Evolutionary conservation across 2,888 invertebrate species (phyloP), one percentile per base, ranked within the genome.

Genomic region (Scelioninae gen. 1): DNA sequence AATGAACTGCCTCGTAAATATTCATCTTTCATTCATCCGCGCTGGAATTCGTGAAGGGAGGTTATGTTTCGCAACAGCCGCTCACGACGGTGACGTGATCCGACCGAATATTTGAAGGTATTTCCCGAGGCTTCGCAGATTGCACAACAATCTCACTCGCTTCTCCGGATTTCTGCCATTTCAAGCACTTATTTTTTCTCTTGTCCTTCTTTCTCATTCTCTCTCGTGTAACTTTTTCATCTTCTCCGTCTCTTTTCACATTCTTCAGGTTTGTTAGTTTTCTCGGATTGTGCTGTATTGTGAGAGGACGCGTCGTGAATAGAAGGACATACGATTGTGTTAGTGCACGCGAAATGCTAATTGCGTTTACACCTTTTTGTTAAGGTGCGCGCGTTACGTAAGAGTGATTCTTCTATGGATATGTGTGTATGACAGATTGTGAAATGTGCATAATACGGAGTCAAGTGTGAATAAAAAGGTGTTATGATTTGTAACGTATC

Each of bases 351-450:
- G 71, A 80, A 74, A 80, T 80, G 68, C 62, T 80, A 80, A 80
- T 80, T 80, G 75, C 74, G 56, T 80, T 80, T 75, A 75, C 80
- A 80, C 80, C 74, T 75, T 80, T 75, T 80, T 68, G 66, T 80
- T 60, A 51, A 80, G 66, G 47, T 40, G 68, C 53, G 68, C 53
- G 62, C 69, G 63, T 80, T 80, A 75, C 74, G 69, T 75, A 75
- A 74, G 13, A 29, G 55, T 6, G 66, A 62, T 72, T 74, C 72
- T 63, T 71, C 40, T 56, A 16, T 13, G 62, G 69, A 66, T 76
- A 11, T 60, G 40, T 49, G 45, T 60, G 40, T 49, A 55, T 43
- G 63, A 71, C 5, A 47, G 56, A 77, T 71, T 78, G 76, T 45
- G 68, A 76, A 76, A 76, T 45, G 68, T 23, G 60, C 29, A 65